Base-by-base conservation (phyloP, 2,888 invertebrate species). In the Pollenia labialis region DNA sequence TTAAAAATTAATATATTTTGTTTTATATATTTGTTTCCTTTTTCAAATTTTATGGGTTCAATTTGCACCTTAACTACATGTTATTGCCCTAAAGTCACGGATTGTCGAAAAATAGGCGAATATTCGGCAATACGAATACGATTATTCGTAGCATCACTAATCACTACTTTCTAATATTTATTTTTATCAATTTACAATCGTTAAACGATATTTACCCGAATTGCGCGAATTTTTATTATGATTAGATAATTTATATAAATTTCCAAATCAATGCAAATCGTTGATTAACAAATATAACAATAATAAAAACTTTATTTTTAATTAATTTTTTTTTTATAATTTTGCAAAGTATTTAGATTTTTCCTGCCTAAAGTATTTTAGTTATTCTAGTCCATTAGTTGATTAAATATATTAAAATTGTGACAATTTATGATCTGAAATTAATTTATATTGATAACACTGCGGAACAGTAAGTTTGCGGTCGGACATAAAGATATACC, bases 201-300 rank as follows among this genome's bases (percentile, higher is more conserved):
- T 23, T 66, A 14, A 14, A 44, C 32, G 6, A 6, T 32, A 58
- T 58, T 40, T 40, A 40, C 14, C 8, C 14, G 7, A 16, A 62
- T 7, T 8, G 10, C 62, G 40, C 10, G 16, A 16, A 42, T 7
- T 62, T 62, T 16, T n/a, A 4, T 11, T 69, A 1, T 52, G 69
- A 69, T 69, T 69, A 69, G 69, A 69, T 69, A 52, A 69, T 40
- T 69, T 40, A 23, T 69, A 32, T 7, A 6, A 50, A 68, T 40
- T 50, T 50, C 66, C 46, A 18, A n/a, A 2, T 62, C 12, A n/a
- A 14, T n/a, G 16, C 11, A 16, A 44, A 16, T 10, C n/a, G n/a
- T 69, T 69, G 40, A n/a, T 16, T 40, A 69, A 40, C 11, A 40
- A 40, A 52, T 40, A 52, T 40, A 40, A 46, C 11, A 44, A 6